Evolutionary conservation across 2,797 vertebrate genomes (phyloP).

Genomic region (Pseudopleuronectes americanus): DNA sequence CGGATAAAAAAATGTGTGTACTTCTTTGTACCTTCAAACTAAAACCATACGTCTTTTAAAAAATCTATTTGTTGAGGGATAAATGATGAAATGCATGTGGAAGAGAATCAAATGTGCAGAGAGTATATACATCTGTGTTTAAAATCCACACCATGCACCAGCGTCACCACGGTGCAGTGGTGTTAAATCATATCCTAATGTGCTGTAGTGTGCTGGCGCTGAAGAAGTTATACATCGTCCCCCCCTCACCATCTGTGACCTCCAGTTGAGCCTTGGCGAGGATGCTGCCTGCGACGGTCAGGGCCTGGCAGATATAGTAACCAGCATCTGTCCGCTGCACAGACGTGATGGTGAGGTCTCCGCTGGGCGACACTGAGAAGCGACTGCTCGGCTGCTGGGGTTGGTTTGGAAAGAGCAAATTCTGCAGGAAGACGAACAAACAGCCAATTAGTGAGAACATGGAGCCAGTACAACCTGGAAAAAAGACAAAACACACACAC

Average conservation of each 20-base stretch:
- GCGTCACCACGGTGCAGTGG: slow-evolving; percentile 13
- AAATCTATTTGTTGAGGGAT: slow-evolving; percentile 3
- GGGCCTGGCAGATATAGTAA: slow-evolving; percentile 98
- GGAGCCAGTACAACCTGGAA: slow-evolving; percentile 50
- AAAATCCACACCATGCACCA: slow-evolving; percentile 1
- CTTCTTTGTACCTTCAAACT: slow-evolving; percentile 20
- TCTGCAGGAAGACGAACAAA: slow-evolving; percentile 83
- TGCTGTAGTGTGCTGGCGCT: slow-evolving; percentile 37
- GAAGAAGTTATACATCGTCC: slow-evolving; percentile 18
- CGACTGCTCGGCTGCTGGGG: slow-evolving; percentile 95
- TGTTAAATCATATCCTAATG: slow-evolving; percentile 4
- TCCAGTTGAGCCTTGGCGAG: slow-evolving; percentile 99
- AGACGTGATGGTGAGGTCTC: slow-evolving; percentile 94
- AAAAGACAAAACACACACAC: slow-evolving; percentile 37
- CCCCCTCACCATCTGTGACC: slow-evolving; percentile 95
- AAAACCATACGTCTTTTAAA: slow-evolving; percentile 14
- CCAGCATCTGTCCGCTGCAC: slow-evolving; percentile 95
- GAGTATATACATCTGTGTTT: slow-evolving; percentile 2
- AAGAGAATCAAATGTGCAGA: not conserved
- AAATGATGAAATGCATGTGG: slow-evolving; percentile 6
- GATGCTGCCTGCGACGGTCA: slow-evolving; percentile 98
- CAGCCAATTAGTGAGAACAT: slow-evolving; percentile 62
- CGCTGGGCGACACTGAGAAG: slow-evolving; percentile 92
- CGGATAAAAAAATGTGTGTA: not conserved
- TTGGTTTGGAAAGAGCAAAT: slow-evolving; percentile 97